phyloP scores from a whole-genome alignment of 2,113 vertebrate species.

The Eubucco bourcierii region DNA sequence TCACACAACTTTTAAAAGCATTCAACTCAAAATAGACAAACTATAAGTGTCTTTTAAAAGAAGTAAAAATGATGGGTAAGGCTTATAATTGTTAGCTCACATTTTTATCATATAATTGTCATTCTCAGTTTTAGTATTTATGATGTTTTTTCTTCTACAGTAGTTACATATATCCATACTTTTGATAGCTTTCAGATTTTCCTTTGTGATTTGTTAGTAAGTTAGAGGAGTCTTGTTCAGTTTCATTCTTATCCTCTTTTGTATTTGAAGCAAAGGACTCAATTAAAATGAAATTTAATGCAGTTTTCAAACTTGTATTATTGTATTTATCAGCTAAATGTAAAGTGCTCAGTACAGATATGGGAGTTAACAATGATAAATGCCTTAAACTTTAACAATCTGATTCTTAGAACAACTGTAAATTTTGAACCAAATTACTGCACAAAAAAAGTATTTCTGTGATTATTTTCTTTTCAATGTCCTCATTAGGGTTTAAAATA shows the following conservation, averaged over 20 bases:
- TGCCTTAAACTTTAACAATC: background rate
- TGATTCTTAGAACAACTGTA: background rate
- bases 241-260: background rate
- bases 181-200: slow-evolving; percentile 22
- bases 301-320: background rate
- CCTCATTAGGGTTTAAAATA: background rate
- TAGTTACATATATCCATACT: background rate
- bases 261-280: background rate
- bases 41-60: slow-evolving; percentile 16
- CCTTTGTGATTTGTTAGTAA: background rate
- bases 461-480: background rate
- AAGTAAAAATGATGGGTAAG: slow-evolving; percentile 25
- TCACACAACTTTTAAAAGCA: slow-evolving; percentile 51
- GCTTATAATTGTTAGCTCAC: slow-evolving; percentile 6
- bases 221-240: background rate
- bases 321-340: background rate
- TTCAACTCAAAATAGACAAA: background rate
- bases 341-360: background rate
- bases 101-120: background rate
- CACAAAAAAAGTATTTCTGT: background rate
- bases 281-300: background rate
- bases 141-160: background rate
- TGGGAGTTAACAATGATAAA: background rate
- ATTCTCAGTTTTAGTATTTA: slow-evolving; percentile 3
- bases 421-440: background rate